phyloP scores from a whole-genome alignment of 2,113 vertebrate species.

The Panthera uncia region DNA sequence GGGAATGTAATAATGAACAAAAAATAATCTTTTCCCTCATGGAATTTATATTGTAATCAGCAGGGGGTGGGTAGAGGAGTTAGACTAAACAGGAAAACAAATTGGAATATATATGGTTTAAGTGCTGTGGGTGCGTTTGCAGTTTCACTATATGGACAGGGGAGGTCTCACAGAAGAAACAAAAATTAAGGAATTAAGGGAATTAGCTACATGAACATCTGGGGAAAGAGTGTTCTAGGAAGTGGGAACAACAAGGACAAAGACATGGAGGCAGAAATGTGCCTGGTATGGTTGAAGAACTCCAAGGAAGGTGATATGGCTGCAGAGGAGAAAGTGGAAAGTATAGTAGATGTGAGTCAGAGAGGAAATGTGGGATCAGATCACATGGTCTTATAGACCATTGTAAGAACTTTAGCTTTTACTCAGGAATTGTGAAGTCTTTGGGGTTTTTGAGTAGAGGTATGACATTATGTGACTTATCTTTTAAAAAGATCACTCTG shows the following conservation, averaged over 20 bases:
- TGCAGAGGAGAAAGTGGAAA: background rate
- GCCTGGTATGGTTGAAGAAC: background rate
- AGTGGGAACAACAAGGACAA: background rate
- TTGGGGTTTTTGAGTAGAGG: background rate
- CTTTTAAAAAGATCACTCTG: slow-evolving; percentile 16
- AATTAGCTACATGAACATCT: background rate
- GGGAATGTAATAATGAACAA: slow-evolving; percentile 11
- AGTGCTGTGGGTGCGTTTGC: background rate
- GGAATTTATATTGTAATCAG: slow-evolving; percentile 13
- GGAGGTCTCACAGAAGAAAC: background rate
- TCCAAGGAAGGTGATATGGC: background rate
- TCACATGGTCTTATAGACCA: background rate
- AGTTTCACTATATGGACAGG: background rate
- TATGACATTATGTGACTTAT: slow-evolving; percentile 7
- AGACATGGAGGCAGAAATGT: background rate
- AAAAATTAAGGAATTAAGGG: background rate
- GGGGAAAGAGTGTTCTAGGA: background rate
- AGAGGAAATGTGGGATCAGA: background rate
- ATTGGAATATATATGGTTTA: background rate
- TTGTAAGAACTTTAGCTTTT: slow-evolving; percentile 37
- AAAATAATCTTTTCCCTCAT: background rate
- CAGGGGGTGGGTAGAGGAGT: background rate
- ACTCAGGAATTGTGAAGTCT: background rate
- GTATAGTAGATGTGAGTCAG: background rate
- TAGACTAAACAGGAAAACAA: slow-evolving; percentile 50